Percentiles rank a stretch among this genome's conserved stretches.
Conservation (phyloP, 2,888 invertebrate genomes). For the Allolobophora icterica region DNA sequence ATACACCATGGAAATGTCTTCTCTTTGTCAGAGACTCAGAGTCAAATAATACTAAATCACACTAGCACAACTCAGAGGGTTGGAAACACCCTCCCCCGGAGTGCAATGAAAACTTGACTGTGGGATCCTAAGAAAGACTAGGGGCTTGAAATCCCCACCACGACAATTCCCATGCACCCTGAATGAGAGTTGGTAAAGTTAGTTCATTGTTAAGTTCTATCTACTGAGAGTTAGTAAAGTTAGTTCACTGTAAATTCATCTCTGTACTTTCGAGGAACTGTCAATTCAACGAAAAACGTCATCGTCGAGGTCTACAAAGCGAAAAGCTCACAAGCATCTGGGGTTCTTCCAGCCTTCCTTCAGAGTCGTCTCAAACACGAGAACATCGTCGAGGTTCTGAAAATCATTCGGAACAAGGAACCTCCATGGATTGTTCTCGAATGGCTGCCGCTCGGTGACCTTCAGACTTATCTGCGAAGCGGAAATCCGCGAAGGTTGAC, state of each 20-base stretch:
- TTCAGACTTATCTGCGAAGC: background rate
- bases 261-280: background rate
- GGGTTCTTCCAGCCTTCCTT: background rate
- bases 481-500: background rate
- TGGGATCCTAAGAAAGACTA: too few relatives aligned
- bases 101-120: too few relatives aligned
- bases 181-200: too few relatives aligned
- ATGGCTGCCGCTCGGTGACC: background rate
- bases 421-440: slow-evolving; percentile 13
- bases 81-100: too few relatives aligned
- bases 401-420: background rate
- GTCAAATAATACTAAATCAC: too few relatives aligned
- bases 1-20: too few relatives aligned
- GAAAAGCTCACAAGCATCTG: background rate
- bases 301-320: background rate
- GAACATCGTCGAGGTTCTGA: slow-evolving; percentile 5
- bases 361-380: slow-evolving; percentile 13
- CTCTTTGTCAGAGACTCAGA: too few relatives aligned
- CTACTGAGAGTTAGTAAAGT: too few relatives aligned
- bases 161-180: too few relatives aligned
- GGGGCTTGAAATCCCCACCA: too few relatives aligned
- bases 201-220: too few relatives aligned
- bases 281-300: background rate
- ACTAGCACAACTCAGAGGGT: too few relatives aligned
- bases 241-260: background rate